These are phyloP conservation scores for Lagopus leucura DNA, from an alignment of 2,113 vertebrate genomes.

Conservation along the genomic window DNA sequence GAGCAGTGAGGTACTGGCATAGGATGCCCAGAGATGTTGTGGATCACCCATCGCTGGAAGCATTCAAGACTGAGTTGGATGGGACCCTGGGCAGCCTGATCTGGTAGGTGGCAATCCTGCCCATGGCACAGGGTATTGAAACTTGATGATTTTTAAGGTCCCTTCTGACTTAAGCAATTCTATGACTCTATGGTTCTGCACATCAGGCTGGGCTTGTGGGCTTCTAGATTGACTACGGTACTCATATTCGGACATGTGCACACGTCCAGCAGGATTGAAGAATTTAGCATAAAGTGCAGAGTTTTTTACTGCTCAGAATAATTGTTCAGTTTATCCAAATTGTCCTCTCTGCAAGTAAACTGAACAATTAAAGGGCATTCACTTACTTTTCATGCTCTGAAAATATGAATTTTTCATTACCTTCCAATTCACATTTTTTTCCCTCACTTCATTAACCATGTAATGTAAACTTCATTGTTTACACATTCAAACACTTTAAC, in stretches of 20 bases:
- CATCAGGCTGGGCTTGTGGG: not conserved
- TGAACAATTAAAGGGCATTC: slow-evolving; percentile 73
- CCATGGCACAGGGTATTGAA: no score
- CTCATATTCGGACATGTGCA: not conserved
- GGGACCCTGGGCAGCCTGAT: no score
- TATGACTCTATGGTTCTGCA: no score
- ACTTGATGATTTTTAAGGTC: no score
- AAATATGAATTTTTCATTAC: slow-evolving; percentile 76
- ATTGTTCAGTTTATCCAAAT: slow-evolving; percentile 55
- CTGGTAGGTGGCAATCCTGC: no score
- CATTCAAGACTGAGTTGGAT: no score
- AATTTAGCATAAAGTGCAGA: not conserved
- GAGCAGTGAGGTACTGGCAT: no score
- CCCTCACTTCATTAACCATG: slow-evolving; percentile 70
- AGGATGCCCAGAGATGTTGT: no score
- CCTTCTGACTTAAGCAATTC: no score
- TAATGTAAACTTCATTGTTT: slow-evolving; percentile 73
- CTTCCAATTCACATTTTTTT: slow-evolving; percentile 67
- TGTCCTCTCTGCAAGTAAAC: slow-evolving; percentile 51
- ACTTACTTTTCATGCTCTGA: slow-evolving; percentile 68
- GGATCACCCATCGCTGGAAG: no score
- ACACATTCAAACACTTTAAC: slow-evolving; percentile 58
- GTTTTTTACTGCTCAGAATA: slow-evolving; percentile 1
- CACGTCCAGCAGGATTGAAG: not conserved
- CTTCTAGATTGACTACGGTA: not conserved